Percentiles rank a stretch among this genome's conserved stretches.
phyloP scores from a whole-genome alignment of 2,888 invertebrate genomes.

The Ectropis crepuscularia region DNA sequence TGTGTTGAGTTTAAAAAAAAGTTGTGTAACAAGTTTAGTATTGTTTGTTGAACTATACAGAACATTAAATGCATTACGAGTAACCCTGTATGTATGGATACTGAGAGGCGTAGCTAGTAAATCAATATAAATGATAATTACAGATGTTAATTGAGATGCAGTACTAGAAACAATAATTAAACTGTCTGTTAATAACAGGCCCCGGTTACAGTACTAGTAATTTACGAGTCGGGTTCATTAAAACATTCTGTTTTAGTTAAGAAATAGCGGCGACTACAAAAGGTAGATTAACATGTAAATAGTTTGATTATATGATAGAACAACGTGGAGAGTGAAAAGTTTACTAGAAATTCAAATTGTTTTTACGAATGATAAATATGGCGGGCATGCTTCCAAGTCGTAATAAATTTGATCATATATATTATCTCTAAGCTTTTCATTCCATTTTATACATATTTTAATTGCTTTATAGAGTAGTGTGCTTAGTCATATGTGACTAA shows the following conservation, averaged over 20 bases:
- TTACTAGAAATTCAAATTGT: neutral
- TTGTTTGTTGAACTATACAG: no score
- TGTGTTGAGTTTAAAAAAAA: no score
- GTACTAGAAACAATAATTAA: constrained; percentile 36
- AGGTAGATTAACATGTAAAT: constrained; percentile 48
- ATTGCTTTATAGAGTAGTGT: no score
- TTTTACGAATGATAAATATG: no score
- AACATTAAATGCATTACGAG: no score
- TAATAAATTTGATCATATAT: no score
- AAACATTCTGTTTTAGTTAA: constrained; percentile 43
- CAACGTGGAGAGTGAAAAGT: neutral
- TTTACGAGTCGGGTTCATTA: constrained; percentile 47
- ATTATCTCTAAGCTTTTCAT: no score
- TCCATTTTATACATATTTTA: no score
- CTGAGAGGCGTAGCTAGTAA: neutral
- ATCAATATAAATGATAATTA: constrained; percentile 1
- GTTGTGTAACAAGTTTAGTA: no score
- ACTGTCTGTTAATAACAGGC: constrained; percentile 21
- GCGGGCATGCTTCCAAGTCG: no score
- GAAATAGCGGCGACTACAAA: constrained; percentile 45
- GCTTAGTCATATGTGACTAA: no score
- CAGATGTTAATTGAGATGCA: constrained; percentile 33
- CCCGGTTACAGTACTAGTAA: constrained; percentile 29
- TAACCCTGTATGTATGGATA: no score
- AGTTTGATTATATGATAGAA: constrained; percentile 46